These are phyloP conservation scores for Plectrocnemia conspersa DNA, from an alignment of 1,140 invertebrate species.

Conservation along the genomic window DNA sequence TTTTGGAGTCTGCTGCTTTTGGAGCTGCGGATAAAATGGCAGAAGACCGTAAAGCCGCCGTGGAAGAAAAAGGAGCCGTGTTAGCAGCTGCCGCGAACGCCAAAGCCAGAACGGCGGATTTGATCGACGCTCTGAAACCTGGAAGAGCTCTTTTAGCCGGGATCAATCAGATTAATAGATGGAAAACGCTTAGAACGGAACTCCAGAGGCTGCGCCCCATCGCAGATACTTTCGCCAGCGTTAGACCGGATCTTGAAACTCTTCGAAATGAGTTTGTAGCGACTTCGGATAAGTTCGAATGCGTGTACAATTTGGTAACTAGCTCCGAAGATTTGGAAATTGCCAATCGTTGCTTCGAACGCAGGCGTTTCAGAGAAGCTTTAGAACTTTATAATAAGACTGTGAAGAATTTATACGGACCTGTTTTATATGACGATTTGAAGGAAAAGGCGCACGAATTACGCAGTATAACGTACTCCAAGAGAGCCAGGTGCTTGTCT, in stretches of 20 bases:
- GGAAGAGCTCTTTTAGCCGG: background rate
- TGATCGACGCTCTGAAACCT: background rate
- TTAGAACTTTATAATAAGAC: conserved; percentile 16
- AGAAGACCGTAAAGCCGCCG: no score
- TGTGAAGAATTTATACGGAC: conserved; percentile 12
- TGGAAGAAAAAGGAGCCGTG: background rate
- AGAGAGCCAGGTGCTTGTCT: conserved; percentile 21
- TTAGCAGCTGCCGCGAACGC: background rate
- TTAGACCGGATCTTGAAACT: conserved; percentile 5
- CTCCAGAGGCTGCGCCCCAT: conserved; percentile 9
- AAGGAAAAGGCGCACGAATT: background rate
- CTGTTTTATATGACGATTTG: conserved; percentile 10
- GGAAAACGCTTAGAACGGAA: conserved; percentile 14
- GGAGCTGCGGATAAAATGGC: no score
- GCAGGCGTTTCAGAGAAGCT: conserved; percentile 20
- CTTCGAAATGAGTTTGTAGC: conserved; percentile 19
- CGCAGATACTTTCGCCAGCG: conserved; percentile 14
- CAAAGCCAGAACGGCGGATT: background rate
- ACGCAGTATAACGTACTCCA: conserved; percentile 7
- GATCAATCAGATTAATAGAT: conserved; percentile 3
- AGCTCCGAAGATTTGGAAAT: conserved; percentile 14
- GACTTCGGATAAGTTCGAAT: conserved; percentile 13
- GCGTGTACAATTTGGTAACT: conserved; percentile 13
- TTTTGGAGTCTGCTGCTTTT: conserved; percentile 24
- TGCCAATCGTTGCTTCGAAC: conserved; percentile 17